A percentile compares a stretch with the other conserved stretches of the same genome.
Conservation (phyloP, 2,797 vertebrate species). For the Cyprinella venusta region DNA sequence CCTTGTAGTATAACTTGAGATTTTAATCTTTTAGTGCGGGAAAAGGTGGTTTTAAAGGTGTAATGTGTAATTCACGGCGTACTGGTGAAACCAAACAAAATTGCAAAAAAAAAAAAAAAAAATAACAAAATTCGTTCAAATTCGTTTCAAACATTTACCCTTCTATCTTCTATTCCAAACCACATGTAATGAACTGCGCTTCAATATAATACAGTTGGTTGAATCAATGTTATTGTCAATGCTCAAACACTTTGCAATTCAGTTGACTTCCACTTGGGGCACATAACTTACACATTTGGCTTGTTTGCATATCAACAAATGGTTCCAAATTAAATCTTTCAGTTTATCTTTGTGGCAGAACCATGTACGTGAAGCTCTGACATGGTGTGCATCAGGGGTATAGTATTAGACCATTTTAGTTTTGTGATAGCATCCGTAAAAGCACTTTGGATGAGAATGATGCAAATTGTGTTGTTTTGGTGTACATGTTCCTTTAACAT, state of each 20-base stretch:
- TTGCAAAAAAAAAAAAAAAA: no score
- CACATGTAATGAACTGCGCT: neutral
- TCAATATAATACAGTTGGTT: neutral
- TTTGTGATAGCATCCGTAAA: neutral
- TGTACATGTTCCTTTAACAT: conserved; percentile 10
- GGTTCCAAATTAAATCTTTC: neutral
- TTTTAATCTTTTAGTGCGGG: neutral
- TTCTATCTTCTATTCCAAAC: neutral
- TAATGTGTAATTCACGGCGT: neutral
- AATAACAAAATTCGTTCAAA: no score
- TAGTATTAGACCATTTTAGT: neutral
- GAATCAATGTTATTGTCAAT: neutral
- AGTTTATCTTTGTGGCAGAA: neutral
- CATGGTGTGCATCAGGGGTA: neutral
- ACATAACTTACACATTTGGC: neutral
- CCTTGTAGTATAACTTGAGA: neutral
- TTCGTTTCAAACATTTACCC: neutral
- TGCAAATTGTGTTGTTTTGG: neutral
- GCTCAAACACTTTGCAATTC: neutral
- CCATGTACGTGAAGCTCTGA: neutral
- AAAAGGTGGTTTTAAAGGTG: neutral
- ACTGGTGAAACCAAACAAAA: neutral
- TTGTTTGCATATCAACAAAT: conserved; percentile 8
- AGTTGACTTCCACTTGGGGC: neutral
- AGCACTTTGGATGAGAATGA: neutral